Percentiles rank a stretch among this genome's conserved stretches.
Conservation (phyloP, 92 coral and sea anemone genomes). For the Zoanthus sansibaricus region DNA sequence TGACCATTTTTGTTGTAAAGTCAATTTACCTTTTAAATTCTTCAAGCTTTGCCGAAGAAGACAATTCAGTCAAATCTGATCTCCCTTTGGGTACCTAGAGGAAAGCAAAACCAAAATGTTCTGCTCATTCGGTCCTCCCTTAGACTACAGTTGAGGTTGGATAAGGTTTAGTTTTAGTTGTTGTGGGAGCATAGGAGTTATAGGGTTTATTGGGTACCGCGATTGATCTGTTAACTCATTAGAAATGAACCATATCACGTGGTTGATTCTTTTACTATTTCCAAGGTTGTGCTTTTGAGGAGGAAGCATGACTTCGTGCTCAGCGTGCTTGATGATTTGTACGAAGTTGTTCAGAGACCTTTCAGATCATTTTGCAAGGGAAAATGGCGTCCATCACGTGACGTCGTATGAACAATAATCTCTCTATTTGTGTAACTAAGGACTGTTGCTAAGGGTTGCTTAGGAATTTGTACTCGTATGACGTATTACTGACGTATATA, state of each 20-base stretch:
- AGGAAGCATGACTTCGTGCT: too few relatives aligned
- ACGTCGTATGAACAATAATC: neutral
- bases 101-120: neutral
- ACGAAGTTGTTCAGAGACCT: neutral
- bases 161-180: too few relatives aligned
- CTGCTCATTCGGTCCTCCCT: too few relatives aligned
- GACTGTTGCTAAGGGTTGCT: neutral
- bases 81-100: conserved; percentile 78
- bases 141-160: too few relatives aligned
- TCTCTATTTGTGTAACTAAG: neutral
- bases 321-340: too few relatives aligned
- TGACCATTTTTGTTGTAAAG: too few relatives aligned
- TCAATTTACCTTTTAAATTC: conserved; percentile 75
- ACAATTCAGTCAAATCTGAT: conserved; percentile 73
- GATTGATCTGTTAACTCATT: too few relatives aligned
- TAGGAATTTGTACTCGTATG: neutral
- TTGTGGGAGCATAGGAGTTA: too few relatives aligned
- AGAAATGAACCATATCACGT: too few relatives aligned
- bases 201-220: too few relatives aligned
- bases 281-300: too few relatives aligned
- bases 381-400: neutral
- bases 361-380: neutral
- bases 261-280: too few relatives aligned
- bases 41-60: conserved; percentile 76
- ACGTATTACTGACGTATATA: neutral